A percentile compares a stretch with the other conserved stretches of the same genome.
Conservation (phyloP, 2,888 invertebrate species). For the Spilosoma lubricipeda region DNA sequence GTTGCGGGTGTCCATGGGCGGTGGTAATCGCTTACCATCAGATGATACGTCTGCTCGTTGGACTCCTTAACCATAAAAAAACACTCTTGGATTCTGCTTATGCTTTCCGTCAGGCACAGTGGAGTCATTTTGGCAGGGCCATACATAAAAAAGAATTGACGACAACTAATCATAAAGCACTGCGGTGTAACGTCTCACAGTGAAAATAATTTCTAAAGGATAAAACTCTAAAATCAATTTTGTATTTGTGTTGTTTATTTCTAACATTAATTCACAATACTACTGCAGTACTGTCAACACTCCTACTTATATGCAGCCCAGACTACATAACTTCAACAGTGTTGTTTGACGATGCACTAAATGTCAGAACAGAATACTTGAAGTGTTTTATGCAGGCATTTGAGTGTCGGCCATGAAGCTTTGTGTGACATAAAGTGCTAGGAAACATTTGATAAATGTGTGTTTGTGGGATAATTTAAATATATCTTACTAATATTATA, state of each 20-base stretch:
- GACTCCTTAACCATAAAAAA: too few relatives aligned
- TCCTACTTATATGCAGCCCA: background rate
- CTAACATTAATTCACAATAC: background rate
- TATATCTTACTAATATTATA: too few relatives aligned
- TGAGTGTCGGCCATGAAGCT: slow-evolving; percentile 2
- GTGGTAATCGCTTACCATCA: too few relatives aligned
- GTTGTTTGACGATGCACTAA: slow-evolving; percentile 10
- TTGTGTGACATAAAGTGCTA: background rate
- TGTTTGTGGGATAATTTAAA: background rate
- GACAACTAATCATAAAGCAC: too few relatives aligned
- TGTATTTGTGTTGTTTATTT: background rate
- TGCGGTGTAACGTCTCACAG: too few relatives aligned
- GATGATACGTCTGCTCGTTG: too few relatives aligned
- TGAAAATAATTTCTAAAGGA: too few relatives aligned
- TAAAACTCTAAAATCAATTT: background rate
- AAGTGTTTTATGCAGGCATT: slow-evolving; percentile 12
- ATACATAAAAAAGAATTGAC: too few relatives aligned
- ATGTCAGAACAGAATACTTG: background rate
- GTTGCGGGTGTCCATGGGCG: too few relatives aligned
- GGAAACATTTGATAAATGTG: background rate
- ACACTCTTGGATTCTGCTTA: too few relatives aligned
- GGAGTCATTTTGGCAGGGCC: too few relatives aligned
- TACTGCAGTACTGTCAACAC: background rate
- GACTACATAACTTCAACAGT: background rate
- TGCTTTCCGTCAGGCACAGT: too few relatives aligned